phyloP scores from a whole-genome alignment of 53 echinoderm and acorn worm genomes.

The Luidia sarsii region DNA sequence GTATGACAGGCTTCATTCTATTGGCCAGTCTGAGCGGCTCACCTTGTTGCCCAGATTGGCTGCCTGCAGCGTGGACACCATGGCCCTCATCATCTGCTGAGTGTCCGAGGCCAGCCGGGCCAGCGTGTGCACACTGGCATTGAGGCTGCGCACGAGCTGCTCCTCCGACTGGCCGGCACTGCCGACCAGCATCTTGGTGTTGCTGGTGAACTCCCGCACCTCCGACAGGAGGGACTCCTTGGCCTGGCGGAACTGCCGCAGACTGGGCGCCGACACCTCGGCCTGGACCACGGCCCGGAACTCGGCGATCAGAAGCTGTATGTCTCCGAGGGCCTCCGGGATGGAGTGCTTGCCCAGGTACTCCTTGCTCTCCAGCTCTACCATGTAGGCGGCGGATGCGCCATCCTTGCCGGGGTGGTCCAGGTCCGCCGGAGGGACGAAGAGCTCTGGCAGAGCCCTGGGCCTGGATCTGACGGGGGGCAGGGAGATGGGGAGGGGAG shows the following conservation, averaged over 20 bases:
- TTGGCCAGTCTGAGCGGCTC: too few species aligned
- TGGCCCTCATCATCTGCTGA: conserved; percentile 66
- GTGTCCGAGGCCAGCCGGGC: conserved; percentile 74
- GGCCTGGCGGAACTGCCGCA: conserved; percentile 56
- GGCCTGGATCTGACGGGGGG: conserved; percentile 57
- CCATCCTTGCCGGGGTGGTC: conserved; percentile 12
- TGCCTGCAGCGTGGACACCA: conserved; percentile 77
- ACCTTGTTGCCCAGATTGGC: conserved; percentile 89
- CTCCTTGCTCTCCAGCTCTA: conserved; percentile 78
- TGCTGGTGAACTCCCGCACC: conserved; percentile 91
- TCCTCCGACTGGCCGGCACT: conserved; percentile 78
- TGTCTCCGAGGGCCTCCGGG: conserved; percentile 65
- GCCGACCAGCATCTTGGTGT: conserved; percentile 95
- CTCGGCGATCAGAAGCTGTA: conserved; percentile 69
- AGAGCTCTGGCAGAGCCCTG: conserved; percentile 36
- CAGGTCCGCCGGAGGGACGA: conserved; percentile 40
- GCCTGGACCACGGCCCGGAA: conserved; percentile 39
- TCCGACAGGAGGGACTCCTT: conserved; percentile 77
- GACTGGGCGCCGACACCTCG: conserved; percentile 27
- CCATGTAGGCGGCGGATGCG: conserved; percentile 6
- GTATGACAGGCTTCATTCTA: too few species aligned
- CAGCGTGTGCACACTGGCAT: conserved; percentile 89
- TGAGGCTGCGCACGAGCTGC: conserved; percentile 65
- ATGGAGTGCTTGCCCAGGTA: conserved; percentile 67
- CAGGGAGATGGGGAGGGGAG: conserved; percentile 61